Evolutionary conservation across 2,797 vertebrate species (phyloP), one percentile per base, ranked within the genome.

Genomic region (Phrynocephalus guinanensis): DNA sequence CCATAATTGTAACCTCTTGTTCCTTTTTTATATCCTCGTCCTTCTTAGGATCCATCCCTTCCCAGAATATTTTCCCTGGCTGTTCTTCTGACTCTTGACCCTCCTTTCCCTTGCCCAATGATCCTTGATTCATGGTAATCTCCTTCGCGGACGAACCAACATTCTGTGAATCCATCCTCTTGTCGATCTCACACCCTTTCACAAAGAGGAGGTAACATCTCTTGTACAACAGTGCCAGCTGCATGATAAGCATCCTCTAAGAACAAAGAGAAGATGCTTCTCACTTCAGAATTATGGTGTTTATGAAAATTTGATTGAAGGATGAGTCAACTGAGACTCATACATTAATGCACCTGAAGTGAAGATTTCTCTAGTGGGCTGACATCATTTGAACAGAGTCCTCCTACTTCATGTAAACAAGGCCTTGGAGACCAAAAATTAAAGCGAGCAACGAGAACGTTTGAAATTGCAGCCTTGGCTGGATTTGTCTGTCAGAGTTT

Each of bases 231-330:
- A 9, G 38, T 38, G 73, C 38, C n/a, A 18, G 44, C 44, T 28
- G 13, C 13, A 1, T 7, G 24, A 28, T 24, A 44, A 24, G 13
- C 56, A 76, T 18, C 72, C 38, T 66, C 72, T 76, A 66, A 76
- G 63, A 76, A 66, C 8, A 48, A 84, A 20, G n/a, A 77, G n/a
- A n/a, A 11, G 2, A 73, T 75, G 83, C 13, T 16, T 38, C 38
- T 84, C 52, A 4, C 10, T 75, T 84, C 24, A 5, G 9, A 76
- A 3, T 5, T n/a, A 63, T 75, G 24, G 9, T 66, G 56, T 60
- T 84, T 75, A 76, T 84, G 52, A 60, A 75, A 84, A 73, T 83
- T 33, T 73, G 56, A 73, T 38, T 56, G 24, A 83, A 4, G 26
- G 38, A 56, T 60, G 13, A 73, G 60, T 56, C 26, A 48, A 28